Evolutionary conservation across 37 sponge, comb jelly and placozoan genomes (phyloP).

Genomic region (Cliona cf. orientalis): DNA sequence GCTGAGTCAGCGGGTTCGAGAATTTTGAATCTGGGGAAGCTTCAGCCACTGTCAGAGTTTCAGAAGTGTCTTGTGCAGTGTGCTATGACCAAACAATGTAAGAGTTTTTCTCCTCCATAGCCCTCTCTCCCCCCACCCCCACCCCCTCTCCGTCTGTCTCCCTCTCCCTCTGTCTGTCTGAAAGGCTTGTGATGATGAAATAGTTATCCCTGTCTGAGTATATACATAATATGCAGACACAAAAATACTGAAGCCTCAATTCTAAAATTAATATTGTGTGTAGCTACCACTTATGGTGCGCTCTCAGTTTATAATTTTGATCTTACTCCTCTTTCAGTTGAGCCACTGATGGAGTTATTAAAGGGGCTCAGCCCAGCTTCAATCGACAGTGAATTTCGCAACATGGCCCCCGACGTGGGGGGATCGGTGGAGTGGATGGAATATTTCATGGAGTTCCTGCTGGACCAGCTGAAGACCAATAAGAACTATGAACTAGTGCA

Average conservation of each 20-base stretch:
- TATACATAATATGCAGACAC: background rate
- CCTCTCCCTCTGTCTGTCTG: too few relatives aligned
- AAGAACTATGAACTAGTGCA: slow-evolving; percentile 83
- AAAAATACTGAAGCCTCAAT: background rate
- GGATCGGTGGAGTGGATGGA: slow-evolving; percentile 55
- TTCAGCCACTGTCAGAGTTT: slow-evolving; percentile 45
- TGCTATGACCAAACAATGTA: slow-evolving; percentile 30
- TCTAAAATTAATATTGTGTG: background rate
- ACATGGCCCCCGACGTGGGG: slow-evolving; percentile 69
- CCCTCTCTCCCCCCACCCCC: too few relatives aligned
- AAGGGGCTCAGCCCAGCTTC: slow-evolving; percentile 78
- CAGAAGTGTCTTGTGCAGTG: slow-evolving; percentile 49
- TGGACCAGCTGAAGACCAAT: slow-evolving; percentile 49
- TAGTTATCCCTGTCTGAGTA: slow-evolving; percentile 1
- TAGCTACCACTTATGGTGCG: background rate
- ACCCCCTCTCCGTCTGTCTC: too few relatives aligned
- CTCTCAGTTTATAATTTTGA: background rate
- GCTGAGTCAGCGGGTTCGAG: slow-evolving; percentile 32
- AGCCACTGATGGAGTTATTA: slow-evolving; percentile 44
- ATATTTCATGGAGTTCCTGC: slow-evolving; percentile 49
- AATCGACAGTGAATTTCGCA: slow-evolving; percentile 76
- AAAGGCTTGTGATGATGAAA: background rate
- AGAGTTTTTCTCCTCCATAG: too few relatives aligned
- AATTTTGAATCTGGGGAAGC: slow-evolving; percentile 55
- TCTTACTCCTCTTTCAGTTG: slow-evolving; percentile 25